Conservation (phyloP, 2,888 invertebrate genomes). For the Catocala sponsa region DNA sequence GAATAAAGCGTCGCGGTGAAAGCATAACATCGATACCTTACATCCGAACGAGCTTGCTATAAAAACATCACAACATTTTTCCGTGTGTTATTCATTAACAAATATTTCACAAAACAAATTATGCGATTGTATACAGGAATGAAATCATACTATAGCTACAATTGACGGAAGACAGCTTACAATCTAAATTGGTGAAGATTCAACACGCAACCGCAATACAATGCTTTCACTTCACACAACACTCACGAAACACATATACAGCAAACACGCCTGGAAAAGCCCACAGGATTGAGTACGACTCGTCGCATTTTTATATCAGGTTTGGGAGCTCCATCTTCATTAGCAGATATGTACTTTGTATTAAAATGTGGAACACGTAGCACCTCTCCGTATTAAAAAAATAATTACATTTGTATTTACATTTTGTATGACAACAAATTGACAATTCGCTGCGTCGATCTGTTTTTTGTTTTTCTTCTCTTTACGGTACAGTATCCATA, state of each 20-base stretch:
- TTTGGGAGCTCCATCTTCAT: slow-evolving; percentile 20
- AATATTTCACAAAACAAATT: slow-evolving; percentile 36
- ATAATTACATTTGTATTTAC: slow-evolving; percentile 29
- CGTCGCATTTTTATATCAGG: slow-evolving; percentile 20
- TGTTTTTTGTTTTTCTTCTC: slow-evolving; percentile 9
- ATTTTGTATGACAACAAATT: slow-evolving; percentile 33
- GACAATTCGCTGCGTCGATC: slow-evolving; percentile 23
- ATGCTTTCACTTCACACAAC: slow-evolving; percentile 37
- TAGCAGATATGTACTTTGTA: slow-evolving; percentile 20
- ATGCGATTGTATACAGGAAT: slow-evolving; percentile 52
- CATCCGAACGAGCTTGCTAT: slow-evolving; percentile 38
- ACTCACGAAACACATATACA: slow-evolving; percentile 30
- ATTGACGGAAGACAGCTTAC: slow-evolving; percentile 57
- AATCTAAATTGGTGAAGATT: slow-evolving; percentile 47
- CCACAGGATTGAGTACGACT: slow-evolving; percentile 22
- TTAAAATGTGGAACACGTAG: slow-evolving; percentile 35
- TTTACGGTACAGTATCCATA: slow-evolving; percentile 13
- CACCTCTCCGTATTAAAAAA: slow-evolving; percentile 44
- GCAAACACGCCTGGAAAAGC: slow-evolving; percentile 23
- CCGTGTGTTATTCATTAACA: neutral
- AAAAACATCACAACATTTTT: slow-evolving; percentile 22
- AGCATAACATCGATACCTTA: slow-evolving; percentile 36
- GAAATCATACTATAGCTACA: slow-evolving; percentile 54
- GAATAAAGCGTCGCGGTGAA: slow-evolving; percentile 38
- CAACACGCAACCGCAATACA: slow-evolving; percentile 32